phyloP scores from a whole-genome alignment of 64 coral and sea anemone genomes.

The Acropora tenuis region DNA sequence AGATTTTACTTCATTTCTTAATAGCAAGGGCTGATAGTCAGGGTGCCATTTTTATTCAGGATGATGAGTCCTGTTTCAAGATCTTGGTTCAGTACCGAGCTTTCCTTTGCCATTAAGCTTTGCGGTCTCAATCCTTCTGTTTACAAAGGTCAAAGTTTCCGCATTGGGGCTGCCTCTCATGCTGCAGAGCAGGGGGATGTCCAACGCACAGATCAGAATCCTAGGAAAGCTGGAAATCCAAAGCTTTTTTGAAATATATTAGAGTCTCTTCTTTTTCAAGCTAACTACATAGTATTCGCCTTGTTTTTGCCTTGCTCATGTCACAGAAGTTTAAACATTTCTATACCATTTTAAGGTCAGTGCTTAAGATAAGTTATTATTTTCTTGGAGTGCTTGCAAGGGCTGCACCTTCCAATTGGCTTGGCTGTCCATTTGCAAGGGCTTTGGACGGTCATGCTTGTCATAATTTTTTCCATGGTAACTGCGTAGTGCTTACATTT shows the following conservation, averaged over 20 bases:
- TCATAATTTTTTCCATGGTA: background rate
- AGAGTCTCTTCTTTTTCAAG: background rate
- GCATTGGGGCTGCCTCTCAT: background rate
- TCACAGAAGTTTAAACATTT: too few relatives aligned
- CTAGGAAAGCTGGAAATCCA: background rate
- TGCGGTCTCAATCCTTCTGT: background rate
- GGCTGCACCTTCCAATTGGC: background rate
- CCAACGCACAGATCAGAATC: background rate
- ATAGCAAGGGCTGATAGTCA: too few relatives aligned
- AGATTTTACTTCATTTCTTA: too few relatives aligned
- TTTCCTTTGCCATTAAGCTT: background rate
- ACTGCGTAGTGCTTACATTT: background rate
- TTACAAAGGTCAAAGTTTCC: background rate
- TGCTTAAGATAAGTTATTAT: background rate
- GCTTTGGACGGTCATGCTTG: background rate
- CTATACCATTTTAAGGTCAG: too few relatives aligned
- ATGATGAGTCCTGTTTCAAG: constrained; percentile 1
- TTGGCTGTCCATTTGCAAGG: background rate
- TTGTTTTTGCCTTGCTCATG: background rate
- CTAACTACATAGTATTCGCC: background rate
- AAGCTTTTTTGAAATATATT: constrained; percentile 9
- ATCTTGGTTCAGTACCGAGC: background rate
- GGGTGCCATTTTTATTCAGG: background rate
- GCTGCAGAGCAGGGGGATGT: background rate
- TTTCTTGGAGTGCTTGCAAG: background rate